Evolutionary conservation across 2,797 vertebrate species (phyloP).

Genomic region (Smutsia temminckii): DNA sequence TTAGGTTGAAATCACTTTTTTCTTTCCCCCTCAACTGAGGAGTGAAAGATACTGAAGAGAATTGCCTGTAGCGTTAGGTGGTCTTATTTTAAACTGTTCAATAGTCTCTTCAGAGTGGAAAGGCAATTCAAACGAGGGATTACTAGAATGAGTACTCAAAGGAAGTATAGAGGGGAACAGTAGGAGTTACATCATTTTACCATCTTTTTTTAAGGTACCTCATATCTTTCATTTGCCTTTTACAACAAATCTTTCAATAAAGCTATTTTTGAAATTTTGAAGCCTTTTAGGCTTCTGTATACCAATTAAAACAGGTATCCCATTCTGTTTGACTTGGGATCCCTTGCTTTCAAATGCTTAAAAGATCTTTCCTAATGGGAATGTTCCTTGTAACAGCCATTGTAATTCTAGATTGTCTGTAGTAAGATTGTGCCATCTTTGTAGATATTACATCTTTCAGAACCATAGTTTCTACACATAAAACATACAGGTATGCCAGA

Average conservation of each 20-base stretch:
- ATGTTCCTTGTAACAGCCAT: neutral
- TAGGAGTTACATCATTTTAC: neutral
- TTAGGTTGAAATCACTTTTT: no score
- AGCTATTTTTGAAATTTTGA: neutral
- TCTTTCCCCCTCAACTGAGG: neutral
- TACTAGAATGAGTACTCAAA: neutral
- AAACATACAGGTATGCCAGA: neutral
- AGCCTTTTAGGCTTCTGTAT: neutral
- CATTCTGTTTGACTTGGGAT: neutral
- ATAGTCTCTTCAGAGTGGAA: neutral
- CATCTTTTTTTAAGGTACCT: neutral
- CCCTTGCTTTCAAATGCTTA: neutral
- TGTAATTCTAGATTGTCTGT: neutral
- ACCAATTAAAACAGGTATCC: neutral
- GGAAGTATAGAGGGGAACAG: neutral
- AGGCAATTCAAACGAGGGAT: neutral
- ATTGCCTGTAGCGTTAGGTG: neutral
- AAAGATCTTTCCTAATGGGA: neutral
- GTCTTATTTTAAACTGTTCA: neutral
- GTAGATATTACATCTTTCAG: neutral
- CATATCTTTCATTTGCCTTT: neutral
- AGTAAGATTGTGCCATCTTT: neutral
- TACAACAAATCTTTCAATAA: neutral
- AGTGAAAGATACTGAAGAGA: neutral
- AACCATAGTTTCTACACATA: neutral